Percentiles rank a stretch among this genome's conserved stretches.
phyloP scores from a whole-genome alignment of 2,797 vertebrate genomes.

The Oreonectes daqikongensis region DNA sequence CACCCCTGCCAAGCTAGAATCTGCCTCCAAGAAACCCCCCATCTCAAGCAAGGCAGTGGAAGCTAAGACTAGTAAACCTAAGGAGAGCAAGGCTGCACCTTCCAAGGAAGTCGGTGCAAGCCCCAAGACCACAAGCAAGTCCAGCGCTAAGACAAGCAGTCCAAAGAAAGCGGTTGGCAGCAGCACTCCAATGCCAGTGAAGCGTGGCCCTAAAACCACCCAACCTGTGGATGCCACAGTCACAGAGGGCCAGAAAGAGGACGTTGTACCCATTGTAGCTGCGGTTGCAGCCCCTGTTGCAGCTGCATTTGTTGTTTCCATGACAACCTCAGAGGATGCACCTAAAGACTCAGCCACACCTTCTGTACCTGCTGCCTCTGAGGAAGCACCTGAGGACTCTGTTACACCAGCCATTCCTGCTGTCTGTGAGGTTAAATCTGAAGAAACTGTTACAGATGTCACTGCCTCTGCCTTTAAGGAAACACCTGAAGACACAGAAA shows the following conservation, averaged over 20 bases:
- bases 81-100: conserved; percentile 67
- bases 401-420: conserved; percentile 5
- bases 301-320: not conserved
- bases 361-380: not conserved
- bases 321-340: conserved; percentile 3
- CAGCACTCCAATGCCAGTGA: conserved; percentile 78
- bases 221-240: conserved; percentile 48
- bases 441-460: conserved; percentile 34
- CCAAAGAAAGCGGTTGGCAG: conserved; percentile 79
- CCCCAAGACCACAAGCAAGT: conserved; percentile 66
- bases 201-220: conserved; percentile 72
- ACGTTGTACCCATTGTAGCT: conserved; percentile 53
- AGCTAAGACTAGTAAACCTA: conserved; percentile 70
- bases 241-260: conserved; percentile 54
- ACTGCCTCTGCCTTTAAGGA: conserved; percentile 31
- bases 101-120: conserved; percentile 62
- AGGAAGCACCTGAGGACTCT: conserved; percentile 41
- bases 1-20: conserved; percentile 64
- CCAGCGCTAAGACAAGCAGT: conserved; percentile 67
- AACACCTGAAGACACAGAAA: conserved; percentile 38
- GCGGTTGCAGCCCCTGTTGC: conserved; percentile 50
- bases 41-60: conserved; percentile 66
- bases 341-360: conserved; percentile 6
- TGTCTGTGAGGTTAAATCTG: conserved; percentile 47
- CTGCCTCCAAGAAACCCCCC: conserved; percentile 67